Conservation (phyloP, 2,797 vertebrate genomes). For the Microchirus variegatus region DNA sequence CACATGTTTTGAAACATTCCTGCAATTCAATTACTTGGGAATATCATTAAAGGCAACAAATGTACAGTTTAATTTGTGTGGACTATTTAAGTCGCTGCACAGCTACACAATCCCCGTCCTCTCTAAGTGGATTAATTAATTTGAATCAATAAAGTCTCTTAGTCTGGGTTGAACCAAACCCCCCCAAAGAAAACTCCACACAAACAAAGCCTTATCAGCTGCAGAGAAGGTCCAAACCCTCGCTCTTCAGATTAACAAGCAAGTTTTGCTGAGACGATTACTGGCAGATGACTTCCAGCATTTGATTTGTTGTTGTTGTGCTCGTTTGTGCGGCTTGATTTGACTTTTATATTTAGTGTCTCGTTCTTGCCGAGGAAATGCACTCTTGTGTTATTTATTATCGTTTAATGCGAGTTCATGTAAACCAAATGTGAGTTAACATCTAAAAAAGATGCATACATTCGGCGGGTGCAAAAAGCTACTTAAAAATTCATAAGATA, state of each 20-base stretch:
- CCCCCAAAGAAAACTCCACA: constrained; percentile 52
- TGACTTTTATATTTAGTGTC: constrained; percentile 1
- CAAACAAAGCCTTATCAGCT: constrained; percentile 74
- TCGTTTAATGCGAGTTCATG: not conserved
- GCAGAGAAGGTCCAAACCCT: constrained; percentile 65
- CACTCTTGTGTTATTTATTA: not conserved
- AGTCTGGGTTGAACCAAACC: constrained; percentile 47
- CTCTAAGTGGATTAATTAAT: constrained; percentile 86
- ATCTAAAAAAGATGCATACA: no score
- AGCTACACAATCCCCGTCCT: constrained; percentile 78
- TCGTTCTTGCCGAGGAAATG: not conserved
- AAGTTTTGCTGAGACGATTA: constrained; percentile 70
- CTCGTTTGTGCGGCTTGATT: constrained; percentile 17
- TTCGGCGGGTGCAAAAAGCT: no score
- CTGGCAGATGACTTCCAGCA: constrained; percentile 40
- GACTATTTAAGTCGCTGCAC: constrained; percentile 80
- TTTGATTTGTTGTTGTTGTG: constrained; percentile 35
- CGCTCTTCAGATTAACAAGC: constrained; percentile 51
- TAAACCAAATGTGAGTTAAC: not conserved
- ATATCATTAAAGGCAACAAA: constrained; percentile 84
- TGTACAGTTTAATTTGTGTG: constrained; percentile 83
- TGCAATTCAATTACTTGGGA: constrained; percentile 84
- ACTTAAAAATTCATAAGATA: not conserved
- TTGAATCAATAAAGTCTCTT: constrained; percentile 84
- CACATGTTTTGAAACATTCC: constrained; percentile 79